phyloP scores from a whole-genome alignment of 1,140 invertebrate species.

The Protaetia brevitarsis region DNA sequence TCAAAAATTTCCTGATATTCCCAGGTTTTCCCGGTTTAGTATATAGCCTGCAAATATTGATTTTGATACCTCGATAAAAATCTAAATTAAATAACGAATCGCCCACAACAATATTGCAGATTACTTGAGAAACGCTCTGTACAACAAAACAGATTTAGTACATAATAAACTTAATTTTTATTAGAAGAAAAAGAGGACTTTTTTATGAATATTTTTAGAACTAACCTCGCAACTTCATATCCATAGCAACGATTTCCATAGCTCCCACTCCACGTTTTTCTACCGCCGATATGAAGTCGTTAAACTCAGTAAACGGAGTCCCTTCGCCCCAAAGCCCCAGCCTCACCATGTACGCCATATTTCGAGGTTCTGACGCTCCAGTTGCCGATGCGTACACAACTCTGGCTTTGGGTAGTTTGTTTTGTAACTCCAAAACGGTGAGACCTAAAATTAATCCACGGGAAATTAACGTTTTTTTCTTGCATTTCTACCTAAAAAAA shows the following conservation, averaged over 20 bases:
- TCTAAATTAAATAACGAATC: no score
- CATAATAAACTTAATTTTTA: no score
- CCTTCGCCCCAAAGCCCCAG: slow-evolving; percentile 97
- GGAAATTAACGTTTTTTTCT: no score
- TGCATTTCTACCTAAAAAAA: no score
- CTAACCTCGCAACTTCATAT: slow-evolving; percentile 87
- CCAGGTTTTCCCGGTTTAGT: no score
- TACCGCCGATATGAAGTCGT: slow-evolving; percentile 93
- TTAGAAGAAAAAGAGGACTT: no score
- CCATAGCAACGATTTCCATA: slow-evolving; percentile 99
- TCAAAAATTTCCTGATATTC: no score
- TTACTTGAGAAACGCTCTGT: no score
- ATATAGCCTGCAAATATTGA: no score
- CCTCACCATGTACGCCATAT: slow-evolving; percentile 99
- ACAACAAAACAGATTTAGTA: background rate
- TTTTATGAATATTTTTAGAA: background rate
- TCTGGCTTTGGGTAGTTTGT: slow-evolving; percentile 87
- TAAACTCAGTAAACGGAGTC: slow-evolving; percentile 91
- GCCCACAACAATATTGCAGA: no score
- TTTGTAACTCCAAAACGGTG: slow-evolving; percentile 94
- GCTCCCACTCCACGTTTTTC: slow-evolving; percentile 98
- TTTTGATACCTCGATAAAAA: no score
- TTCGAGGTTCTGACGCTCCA: slow-evolving; percentile 94
- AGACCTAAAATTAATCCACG: slow-evolving; percentile 50
- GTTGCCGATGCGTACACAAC: slow-evolving; percentile 99